phyloP scores from a whole-genome alignment of 2,888 invertebrate species.

The Pseudococcus longispinus region DNA sequence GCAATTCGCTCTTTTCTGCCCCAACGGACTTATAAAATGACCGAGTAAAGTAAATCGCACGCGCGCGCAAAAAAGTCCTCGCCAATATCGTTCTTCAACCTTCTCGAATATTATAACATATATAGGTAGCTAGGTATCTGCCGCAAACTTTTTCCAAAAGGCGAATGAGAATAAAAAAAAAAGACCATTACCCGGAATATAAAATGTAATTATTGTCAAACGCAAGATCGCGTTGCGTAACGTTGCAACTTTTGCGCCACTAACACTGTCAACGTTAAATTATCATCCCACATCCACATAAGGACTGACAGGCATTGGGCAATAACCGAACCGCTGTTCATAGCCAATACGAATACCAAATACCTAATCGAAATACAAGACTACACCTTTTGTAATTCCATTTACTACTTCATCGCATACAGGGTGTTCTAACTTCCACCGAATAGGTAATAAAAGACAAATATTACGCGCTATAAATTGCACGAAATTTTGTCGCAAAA shows the following conservation, averaged over 20 bases:
- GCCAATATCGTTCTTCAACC: not conserved
- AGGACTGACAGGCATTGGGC: too few species aligned
- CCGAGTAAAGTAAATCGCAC: not conserved
- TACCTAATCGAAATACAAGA: too few species aligned
- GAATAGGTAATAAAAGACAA: too few species aligned
- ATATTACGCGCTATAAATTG: too few species aligned
- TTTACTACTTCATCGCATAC: too few species aligned
- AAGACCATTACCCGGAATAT: not conserved
- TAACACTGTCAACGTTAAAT: too few species aligned
- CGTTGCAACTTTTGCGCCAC: not conserved
- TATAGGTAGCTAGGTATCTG: not conserved
- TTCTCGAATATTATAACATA: not conserved
- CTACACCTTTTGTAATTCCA: too few species aligned
- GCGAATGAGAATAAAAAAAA: not conserved
- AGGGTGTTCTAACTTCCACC: too few species aligned
- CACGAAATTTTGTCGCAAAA: too few species aligned
- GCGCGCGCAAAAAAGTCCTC: not conserved
- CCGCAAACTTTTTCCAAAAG: not conserved
- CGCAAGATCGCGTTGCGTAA: not conserved
- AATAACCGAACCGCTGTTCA: too few species aligned
- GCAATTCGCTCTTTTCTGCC: slow-evolving; percentile 28
- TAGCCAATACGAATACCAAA: too few species aligned
- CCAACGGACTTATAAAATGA: slow-evolving; percentile 34
- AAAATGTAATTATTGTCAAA: slow-evolving; percentile 28
- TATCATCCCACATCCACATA: too few species aligned